These are phyloP conservation scores for Columbina picui DNA, from an alignment of 2,113 vertebrate genomes.

Conservation along the genomic window DNA sequence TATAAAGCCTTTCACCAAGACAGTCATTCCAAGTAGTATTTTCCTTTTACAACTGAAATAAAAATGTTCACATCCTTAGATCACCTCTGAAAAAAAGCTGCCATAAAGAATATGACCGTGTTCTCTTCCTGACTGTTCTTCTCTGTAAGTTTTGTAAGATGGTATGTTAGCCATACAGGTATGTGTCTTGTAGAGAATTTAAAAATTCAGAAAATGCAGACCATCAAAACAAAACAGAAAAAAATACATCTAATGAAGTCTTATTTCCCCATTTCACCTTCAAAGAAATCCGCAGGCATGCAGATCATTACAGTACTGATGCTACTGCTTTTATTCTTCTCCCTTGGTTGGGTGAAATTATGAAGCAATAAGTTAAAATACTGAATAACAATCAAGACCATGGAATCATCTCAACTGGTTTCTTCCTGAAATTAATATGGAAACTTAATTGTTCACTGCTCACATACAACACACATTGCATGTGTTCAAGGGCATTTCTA, in stretches of 20 bases:
- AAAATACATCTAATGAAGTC: not conserved
- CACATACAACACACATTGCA: accelerated
- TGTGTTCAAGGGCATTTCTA: not conserved
- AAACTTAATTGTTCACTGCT: not conserved
- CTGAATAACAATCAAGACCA: not conserved
- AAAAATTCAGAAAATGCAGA: not conserved
- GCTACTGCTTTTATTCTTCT: not conserved
- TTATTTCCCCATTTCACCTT: not conserved
- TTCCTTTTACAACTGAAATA: not conserved
- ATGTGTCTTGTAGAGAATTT: not conserved
- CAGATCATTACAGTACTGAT: not conserved
- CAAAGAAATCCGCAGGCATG: not conserved
- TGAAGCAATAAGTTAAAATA: not conserved
- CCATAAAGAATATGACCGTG: not conserved
- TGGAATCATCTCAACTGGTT: not conserved
- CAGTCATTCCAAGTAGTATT: not conserved
- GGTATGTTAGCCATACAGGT: not conserved
- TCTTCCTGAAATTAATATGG: not conserved
- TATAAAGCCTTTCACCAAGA: not conserved
- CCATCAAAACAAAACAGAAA: not conserved
- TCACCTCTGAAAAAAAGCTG: not conserved
- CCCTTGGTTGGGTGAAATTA: not conserved
- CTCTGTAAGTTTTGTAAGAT: not conserved
- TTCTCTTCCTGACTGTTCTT: not conserved
- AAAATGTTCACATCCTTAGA: not conserved